Base-by-base conservation (phyloP, 2,113 vertebrate genomes). In the Empidonax alnorum region DNA sequence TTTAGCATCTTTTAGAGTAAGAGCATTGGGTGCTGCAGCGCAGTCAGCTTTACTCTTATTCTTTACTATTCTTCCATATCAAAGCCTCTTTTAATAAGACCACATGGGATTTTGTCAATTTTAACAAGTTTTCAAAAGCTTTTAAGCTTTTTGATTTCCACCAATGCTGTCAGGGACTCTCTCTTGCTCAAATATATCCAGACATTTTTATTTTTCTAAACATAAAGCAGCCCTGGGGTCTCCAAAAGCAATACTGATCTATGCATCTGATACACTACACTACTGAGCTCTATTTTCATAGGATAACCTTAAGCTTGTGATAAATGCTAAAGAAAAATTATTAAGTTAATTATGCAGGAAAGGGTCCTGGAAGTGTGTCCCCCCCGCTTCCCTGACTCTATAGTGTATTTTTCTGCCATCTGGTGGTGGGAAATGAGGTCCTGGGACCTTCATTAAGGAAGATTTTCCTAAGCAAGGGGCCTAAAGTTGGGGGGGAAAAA, bases 401-500 rank as follows among this genome's bases (percentile, higher is more conserved):
- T 8, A 3, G n/a, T 3, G 79, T 73, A 17, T 66, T 90, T 81
- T 65, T 84, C 76, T 87, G 96, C 91, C 96, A 94, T 67, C 93
- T 95, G 66, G 56, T 72, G 95, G 95, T 59, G 35, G n/a, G 37
- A 94, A 75, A 39, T 4, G 23, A 47, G 31, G 17, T 55, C 11
- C 11, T 21, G 22, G 27, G 3, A 63, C 37, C 35, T 39, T 61
- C 24, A 18, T 33, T 5, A 2, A 3, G 20, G 72, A 88, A 79
- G 47, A 6, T 84, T 41, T 75, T 21, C 16, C 42, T 15, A 28
- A 71, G 14, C 17, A 21, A 49, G 27, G 2, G 10, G 9, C 30
- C 35, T 21, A 63, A n/a, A 87, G 18, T 1, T 71, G 20, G 22
- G 1, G 1, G 1, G 39, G 24, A 25, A 53, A 50, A 16, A 27